Evolutionary conservation across 2,113 vertebrate genomes (phyloP).

Genomic region (Sinocyclocheilus rhinocerous): DNA sequence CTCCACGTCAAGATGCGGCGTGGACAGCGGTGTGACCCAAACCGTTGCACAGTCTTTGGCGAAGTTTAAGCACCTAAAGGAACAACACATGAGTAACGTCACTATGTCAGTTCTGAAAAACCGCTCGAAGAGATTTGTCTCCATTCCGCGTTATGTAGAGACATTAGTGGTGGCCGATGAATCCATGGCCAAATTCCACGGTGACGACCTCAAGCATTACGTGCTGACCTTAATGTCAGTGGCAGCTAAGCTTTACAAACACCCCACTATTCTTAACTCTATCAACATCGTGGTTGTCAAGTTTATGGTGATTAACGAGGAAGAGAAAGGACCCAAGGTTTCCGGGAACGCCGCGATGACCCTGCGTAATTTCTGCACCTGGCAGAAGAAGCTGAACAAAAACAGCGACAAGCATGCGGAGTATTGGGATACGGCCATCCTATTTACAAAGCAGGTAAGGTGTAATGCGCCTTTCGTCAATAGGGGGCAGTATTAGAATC

Average conservation of each 20-base stretch:
- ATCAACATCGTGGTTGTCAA: constrained; percentile 91
- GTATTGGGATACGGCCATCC: constrained; percentile 97
- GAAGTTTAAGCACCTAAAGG: constrained; percentile 77
- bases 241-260: constrained; percentile 90
- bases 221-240: constrained; percentile 93
- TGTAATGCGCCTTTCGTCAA: background rate
- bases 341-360: constrained; percentile 93
- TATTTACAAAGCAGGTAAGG: constrained; percentile 97
- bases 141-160: constrained; percentile 92
- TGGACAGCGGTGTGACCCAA: constrained; percentile 80
- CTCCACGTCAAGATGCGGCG: constrained; percentile 85
- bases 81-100: constrained; percentile 52
- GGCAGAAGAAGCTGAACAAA: constrained; percentile 98
- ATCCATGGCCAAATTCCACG: constrained; percentile 95
- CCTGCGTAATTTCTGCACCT: constrained; percentile 94
- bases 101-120: constrained; percentile 71
- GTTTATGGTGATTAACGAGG: constrained; percentile 87
- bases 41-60: constrained; percentile 81
- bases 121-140: constrained; percentile 90
- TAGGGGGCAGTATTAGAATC: constrained; percentile 21
- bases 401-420: constrained; percentile 94
- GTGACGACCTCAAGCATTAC: constrained; percentile 91
- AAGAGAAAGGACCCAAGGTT: constrained; percentile 91
- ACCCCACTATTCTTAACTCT: constrained; percentile 92
- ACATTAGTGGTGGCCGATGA: constrained; percentile 93